Base-by-base conservation (phyloP, 2,888 invertebrate species). In the Fissipunctia ypsillon region DNA sequence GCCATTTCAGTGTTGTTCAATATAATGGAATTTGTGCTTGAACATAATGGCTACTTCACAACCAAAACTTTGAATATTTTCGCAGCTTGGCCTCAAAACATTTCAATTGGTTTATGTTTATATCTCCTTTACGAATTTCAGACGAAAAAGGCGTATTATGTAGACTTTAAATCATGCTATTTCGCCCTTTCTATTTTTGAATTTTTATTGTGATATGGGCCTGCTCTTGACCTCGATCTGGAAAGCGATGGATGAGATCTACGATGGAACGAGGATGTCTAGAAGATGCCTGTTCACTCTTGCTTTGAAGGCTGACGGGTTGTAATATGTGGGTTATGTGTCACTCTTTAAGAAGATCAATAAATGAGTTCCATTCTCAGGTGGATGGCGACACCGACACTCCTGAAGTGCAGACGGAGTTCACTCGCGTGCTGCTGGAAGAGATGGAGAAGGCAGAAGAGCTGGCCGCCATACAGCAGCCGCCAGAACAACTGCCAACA, bases 341-440 rank as follows among this genome's bases (percentile, higher is more conserved):
- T 5, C 35, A 7, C 14, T 25, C 10, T n/a, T 16, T 59, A 16
- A 25, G 10, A 25, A 45, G 28, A 59, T 31, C 12, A 59, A 35
- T 57, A 35, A 59, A 59, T 35, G 60, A n/a, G n/a, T 35, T 35
- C 10, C 4, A 22, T 10, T 52, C 16, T 22, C 54, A 82, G 98
- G 98, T 98, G 75, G 98, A 98, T 89, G 98, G 98, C 0, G 98
- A 98, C 88, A 98, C 98, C 0, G 98, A 98, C 88, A 97, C 97
- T 12, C 94, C 97, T 0, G 97, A 97, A 12, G 98, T 98, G 0
- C 98, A 98, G 88, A 96, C 97, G 41, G 98, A 98, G 90, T 98
- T 98, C 93, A 97, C 97, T 68, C 96, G 97, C 41, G 97, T 97
- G 0, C 96, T 98, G 41, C 95, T 97, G 28, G 97, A 97, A 80